Percentiles rank a stretch among this genome's conserved stretches.
Conservation (phyloP, 2,113 vertebrate species). For the Salminus brasiliensis region DNA sequence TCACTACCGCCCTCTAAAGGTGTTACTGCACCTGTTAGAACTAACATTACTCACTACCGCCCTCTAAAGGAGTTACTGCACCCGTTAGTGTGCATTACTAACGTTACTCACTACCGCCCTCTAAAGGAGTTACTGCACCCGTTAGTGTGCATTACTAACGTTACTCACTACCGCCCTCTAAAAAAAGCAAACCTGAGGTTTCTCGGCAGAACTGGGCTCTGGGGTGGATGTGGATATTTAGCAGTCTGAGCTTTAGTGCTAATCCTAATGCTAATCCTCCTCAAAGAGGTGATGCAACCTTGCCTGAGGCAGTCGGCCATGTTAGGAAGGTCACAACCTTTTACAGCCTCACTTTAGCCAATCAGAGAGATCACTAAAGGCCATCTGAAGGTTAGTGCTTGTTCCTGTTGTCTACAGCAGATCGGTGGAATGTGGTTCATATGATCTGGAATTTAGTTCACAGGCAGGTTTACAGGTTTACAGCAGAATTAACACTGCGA, state of each 20-base stretch:
- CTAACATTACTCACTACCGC: background rate
- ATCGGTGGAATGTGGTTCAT: too few relatives aligned
- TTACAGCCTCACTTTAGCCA: constrained; percentile 3
- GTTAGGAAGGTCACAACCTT: constrained; percentile 31
- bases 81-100: background rate
- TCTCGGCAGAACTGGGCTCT: too few relatives aligned
- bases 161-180: too few relatives aligned
- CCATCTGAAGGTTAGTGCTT: constrained; percentile 29
- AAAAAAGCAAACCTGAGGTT: too few relatives aligned
- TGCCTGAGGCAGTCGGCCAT: constrained; percentile 1
- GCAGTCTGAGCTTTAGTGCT: background rate
- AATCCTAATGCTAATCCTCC: constrained; percentile 5
- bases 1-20: background rate
- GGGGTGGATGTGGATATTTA: background rate
- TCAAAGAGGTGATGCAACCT: background rate
- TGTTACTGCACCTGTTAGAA: background rate
- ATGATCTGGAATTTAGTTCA: too few relatives aligned
- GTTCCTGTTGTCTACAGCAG: background rate
- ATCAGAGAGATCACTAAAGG: background rate
- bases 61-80: background rate
- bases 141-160: too few relatives aligned
- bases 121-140: too few relatives aligned
- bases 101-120: background rate
- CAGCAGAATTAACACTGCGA: too few relatives aligned
- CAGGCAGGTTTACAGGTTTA: too few relatives aligned